A percentile compares a stretch with the other conserved stretches of the same genome.
Evolutionary conservation across 1,140 invertebrate genomes (phyloP).

Genomic region (Nymphalis io): DNA sequence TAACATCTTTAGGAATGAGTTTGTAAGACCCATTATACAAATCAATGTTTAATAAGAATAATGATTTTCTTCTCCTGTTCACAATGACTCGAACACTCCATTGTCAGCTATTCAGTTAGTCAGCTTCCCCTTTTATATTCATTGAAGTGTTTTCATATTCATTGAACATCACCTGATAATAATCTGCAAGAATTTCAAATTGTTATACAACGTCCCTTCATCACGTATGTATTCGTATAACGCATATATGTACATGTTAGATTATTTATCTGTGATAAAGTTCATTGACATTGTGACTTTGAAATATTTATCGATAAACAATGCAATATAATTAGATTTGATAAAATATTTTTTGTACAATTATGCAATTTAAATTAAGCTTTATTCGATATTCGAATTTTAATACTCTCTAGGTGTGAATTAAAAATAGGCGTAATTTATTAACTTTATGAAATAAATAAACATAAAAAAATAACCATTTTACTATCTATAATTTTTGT

Average conservation of each 20-base stretch:
- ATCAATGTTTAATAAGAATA: too few species aligned
- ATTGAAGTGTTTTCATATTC: neutral
- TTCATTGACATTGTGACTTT: conserved; percentile 24
- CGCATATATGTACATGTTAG: neutral
- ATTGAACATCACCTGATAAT: neutral
- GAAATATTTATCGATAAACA: conserved; percentile 20
- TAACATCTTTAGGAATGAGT: too few species aligned
- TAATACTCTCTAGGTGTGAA: neutral
- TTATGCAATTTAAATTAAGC: neutral
- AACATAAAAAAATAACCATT: too few species aligned
- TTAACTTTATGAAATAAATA: too few species aligned
- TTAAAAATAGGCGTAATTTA: neutral
- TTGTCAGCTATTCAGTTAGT: too few species aligned
- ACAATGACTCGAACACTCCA: too few species aligned
- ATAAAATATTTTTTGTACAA: conserved; percentile 1
- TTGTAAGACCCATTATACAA: too few species aligned
- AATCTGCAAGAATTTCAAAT: neutral
- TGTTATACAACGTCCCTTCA: neutral
- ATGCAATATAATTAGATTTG: neutral
- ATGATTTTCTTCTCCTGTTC: too few species aligned
- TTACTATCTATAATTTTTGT: too few species aligned
- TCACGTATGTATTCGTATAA: neutral
- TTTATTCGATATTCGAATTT: neutral
- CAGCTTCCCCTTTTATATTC: too few species aligned
- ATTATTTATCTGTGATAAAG: conserved; percentile 1